Evolutionary conservation across 2,797 vertebrate species (phyloP).

Genomic region (Amniataba percoides): DNA sequence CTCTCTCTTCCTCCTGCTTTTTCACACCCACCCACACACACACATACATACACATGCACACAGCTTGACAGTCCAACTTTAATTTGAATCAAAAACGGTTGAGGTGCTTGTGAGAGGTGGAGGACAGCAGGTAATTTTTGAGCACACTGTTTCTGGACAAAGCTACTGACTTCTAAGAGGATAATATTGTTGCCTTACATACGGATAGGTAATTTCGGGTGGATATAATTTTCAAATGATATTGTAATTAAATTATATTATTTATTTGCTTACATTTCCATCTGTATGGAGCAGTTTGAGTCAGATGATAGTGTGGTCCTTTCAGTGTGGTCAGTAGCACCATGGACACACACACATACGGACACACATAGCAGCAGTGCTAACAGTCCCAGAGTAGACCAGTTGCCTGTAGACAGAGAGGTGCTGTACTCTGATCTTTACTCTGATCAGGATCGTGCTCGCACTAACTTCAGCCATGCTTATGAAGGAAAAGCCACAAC

Average conservation of each 20-base stretch:
- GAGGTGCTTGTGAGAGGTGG: constrained; percentile 42
- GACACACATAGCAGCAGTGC: constrained; percentile 64
- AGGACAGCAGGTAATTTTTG: constrained; percentile 12
- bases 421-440: constrained; percentile 45
- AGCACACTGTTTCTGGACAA: constrained; percentile 19
- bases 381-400: constrained; percentile 59
- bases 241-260: too few species aligned
- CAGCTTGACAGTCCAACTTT: constrained; percentile 33
- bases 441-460: constrained; percentile 42
- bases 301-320: background rate
- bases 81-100: constrained; percentile 62
- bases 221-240: too few species aligned
- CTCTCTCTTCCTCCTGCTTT: background rate
- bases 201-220: background rate
- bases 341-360: constrained; percentile 35
- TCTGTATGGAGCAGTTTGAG: constrained; percentile 72
- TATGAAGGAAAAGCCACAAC: constrained; percentile 44
- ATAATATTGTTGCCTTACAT: background rate
- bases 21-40: background rate
- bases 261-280: background rate
- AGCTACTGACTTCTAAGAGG: constrained; percentile 2
- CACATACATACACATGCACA: background rate
- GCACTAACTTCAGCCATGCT: background rate
- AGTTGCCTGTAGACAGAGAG: constrained; percentile 55
- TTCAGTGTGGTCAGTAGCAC: background rate